Conservation (phyloP, 1,140 invertebrate genomes). For the Trachymyrmex septentrionalis region DNA sequence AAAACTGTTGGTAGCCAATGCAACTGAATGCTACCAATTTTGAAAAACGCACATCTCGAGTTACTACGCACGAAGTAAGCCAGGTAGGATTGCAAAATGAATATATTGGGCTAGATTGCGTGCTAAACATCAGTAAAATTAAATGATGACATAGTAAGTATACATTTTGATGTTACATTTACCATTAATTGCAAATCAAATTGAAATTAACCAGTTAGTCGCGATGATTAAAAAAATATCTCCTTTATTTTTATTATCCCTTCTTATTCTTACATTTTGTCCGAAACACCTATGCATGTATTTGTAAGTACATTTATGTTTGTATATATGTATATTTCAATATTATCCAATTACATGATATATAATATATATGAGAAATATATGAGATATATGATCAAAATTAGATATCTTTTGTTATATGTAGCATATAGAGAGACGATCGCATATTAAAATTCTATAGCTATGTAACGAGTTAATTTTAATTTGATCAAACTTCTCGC, state of each 20-base stretch:
- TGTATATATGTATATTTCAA: background rate
- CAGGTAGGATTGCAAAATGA: constrained; percentile 40
- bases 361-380: background rate
- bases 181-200: constrained; percentile 31
- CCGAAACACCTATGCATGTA: background rate
- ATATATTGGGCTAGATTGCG: constrained; percentile 17
- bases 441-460: background rate
- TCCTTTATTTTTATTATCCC: background rate
- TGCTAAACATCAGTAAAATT: constrained; percentile 36
- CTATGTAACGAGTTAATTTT: background rate
- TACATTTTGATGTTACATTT: background rate
- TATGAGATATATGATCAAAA: constrained; percentile 5
- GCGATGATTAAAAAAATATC: constrained; percentile 9
- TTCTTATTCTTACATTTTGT: background rate
- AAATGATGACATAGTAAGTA: constrained; percentile 25
- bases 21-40: constrained; percentile 49
- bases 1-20: constrained; percentile 30
- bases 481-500: constrained; percentile 12
- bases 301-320: constrained; percentile 6
- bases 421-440: background rate
- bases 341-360: background rate
- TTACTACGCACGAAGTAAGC: constrained; percentile 44
- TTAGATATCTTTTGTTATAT: background rate
- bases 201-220: constrained; percentile 35
- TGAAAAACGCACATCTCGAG: constrained; percentile 43